phyloP scores from a whole-genome alignment of 2,888 invertebrate genomes.

The Drosophila falleni region DNA sequence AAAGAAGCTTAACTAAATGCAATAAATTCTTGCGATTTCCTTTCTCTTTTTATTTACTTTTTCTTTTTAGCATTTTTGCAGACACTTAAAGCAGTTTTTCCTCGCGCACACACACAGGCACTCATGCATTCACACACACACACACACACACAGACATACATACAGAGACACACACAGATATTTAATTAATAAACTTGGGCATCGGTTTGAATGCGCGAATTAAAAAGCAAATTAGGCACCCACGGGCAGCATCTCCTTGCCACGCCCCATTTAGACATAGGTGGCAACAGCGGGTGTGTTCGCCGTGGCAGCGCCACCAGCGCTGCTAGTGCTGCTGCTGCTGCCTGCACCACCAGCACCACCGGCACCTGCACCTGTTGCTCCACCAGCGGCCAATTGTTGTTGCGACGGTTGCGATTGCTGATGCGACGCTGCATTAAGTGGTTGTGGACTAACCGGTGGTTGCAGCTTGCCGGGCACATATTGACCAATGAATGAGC shows the following conservation, averaged over 20 bases:
- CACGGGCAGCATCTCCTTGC: constrained; percentile 9
- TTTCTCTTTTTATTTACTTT: constrained; percentile 15
- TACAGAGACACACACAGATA: constrained; percentile 4
- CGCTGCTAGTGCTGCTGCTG: not conserved
- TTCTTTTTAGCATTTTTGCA: constrained; percentile 32
- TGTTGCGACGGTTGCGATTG: constrained; percentile 78
- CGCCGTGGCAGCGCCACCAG: constrained; percentile 29
- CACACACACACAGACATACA: not conserved
- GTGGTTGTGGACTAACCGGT: constrained; percentile 86
- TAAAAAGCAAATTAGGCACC: constrained; percentile 35
- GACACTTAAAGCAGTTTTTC: constrained; percentile 69
- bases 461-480: constrained; percentile 92
- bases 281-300: constrained; percentile 87
- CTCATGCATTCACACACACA: constrained; percentile 2
- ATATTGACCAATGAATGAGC: constrained; percentile 98
- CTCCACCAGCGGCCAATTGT: constrained; percentile 21
- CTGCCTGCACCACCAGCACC: constrained; percentile 14
- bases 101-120: constrained; percentile 1
- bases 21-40: constrained; percentile 53
- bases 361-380: constrained; percentile 1
- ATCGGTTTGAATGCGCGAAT: constrained; percentile 33
- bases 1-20: constrained; percentile 61
- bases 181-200: constrained; percentile 45
- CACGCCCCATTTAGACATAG: constrained; percentile 87
- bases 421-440: constrained; percentile 79